phyloP scores from a whole-genome alignment of 2,888 invertebrate species.

The Leucophenga maculata region DNA sequence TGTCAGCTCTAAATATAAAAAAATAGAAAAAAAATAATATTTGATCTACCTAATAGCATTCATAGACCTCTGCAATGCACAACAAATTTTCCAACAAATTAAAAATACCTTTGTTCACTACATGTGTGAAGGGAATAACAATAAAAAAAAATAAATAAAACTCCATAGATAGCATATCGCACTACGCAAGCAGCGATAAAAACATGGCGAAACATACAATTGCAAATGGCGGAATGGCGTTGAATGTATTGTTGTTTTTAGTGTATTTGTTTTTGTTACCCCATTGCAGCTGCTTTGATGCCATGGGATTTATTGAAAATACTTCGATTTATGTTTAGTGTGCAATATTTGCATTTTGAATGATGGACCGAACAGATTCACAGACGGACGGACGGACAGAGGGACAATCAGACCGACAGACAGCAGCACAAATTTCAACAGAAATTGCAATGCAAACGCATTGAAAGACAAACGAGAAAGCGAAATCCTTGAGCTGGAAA shows the following conservation, averaged over 20 bases:
- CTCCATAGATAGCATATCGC: too few species aligned
- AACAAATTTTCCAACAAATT: background rate
- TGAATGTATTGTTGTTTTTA: constrained; percentile 40
- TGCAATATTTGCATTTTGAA: constrained; percentile 57
- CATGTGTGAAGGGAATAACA: background rate
- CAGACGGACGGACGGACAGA: constrained; percentile 38
- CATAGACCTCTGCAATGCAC: too few species aligned
- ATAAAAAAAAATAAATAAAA: background rate
- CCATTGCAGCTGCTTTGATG: constrained; percentile 31
- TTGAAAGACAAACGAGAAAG: background rate
- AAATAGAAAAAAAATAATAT: too few species aligned
- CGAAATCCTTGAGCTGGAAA: constrained; percentile 21
- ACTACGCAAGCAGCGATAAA: background rate
- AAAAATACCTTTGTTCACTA: background rate
- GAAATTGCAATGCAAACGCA: background rate
- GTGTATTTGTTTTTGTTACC: constrained; percentile 49
- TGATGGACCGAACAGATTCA: constrained; percentile 45
- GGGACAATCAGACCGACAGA: background rate
- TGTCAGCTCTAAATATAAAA: too few species aligned
- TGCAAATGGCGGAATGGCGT: constrained; percentile 14
- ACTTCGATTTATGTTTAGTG: constrained; percentile 61
- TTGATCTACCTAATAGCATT: too few species aligned
- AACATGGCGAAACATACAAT: constrained; percentile 24
- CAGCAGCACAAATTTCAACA: constrained; percentile 8
- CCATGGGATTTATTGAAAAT: constrained; percentile 58